phyloP scores from a whole-genome alignment of 2,888 invertebrate genomes.

The Nematopogon swammerdamellus region DNA sequence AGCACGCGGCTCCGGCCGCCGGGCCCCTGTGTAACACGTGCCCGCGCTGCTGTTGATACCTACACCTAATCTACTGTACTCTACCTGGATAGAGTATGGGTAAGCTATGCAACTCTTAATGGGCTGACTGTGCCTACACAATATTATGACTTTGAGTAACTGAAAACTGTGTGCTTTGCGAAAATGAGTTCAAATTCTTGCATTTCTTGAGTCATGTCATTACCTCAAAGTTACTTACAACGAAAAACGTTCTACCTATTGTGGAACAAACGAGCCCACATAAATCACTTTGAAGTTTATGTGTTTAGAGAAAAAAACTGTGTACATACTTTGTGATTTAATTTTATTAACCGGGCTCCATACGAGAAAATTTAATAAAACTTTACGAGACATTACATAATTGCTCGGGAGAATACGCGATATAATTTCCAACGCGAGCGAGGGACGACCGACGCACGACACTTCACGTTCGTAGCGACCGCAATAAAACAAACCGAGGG shows the following conservation, averaged over 20 bases:
- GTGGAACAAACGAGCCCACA: slow-evolving; percentile 1
- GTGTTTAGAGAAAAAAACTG: too few relatives aligned
- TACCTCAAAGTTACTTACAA: neutral
- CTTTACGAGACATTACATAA: neutral
- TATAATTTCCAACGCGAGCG: neutral
- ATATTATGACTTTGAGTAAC: too few relatives aligned
- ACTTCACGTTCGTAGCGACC: neutral
- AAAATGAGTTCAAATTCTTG: too few relatives aligned
- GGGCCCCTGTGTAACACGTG: too few relatives aligned
- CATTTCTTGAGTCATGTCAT: too few relatives aligned
- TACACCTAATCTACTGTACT: too few relatives aligned
- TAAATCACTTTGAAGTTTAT: slow-evolving; percentile 3
- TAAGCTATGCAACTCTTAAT: too few relatives aligned
- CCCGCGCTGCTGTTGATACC: too few relatives aligned
- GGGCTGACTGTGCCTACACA: too few relatives aligned
- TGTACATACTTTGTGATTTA: neutral
- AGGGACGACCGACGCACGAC: neutral
- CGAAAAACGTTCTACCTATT: slow-evolving; percentile 1
- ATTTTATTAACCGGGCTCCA: neutral
- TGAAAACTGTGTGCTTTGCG: too few relatives aligned
- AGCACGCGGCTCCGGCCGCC: too few relatives aligned
- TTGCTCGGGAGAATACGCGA: neutral
- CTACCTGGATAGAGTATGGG: too few relatives aligned
- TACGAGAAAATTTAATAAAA: neutral
- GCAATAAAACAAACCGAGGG: neutral